Evolutionary conservation across 2,888 invertebrate genomes (phyloP).

Genomic region (Papilio protenor): DNA sequence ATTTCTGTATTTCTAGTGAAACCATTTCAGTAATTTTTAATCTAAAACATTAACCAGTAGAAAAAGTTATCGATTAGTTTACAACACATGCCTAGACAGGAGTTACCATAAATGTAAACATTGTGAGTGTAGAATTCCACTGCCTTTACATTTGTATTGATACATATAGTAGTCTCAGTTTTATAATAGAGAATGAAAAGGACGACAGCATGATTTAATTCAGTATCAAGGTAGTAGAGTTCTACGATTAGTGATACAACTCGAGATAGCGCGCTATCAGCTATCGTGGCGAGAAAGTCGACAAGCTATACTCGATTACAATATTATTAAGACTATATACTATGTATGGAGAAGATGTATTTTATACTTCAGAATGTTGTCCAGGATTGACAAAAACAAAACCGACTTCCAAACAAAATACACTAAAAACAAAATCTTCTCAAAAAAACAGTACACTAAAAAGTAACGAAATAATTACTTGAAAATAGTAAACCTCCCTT

Average conservation of each 20-base stretch:
- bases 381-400: neutral
- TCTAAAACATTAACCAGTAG: neutral
- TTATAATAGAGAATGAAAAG: neutral
- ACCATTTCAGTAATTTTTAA: neutral
- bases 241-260: slow-evolving; percentile 1
- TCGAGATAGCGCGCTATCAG: slow-evolving; percentile 21
- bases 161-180: neutral
- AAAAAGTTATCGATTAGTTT: slow-evolving; percentile 7
- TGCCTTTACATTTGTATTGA: too few relatives aligned
- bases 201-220: neutral
- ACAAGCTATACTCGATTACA: slow-evolving; percentile 22
- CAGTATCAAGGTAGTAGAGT: neutral
- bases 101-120: neutral
- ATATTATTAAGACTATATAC: neutral
- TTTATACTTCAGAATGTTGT: neutral
- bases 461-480: too few relatives aligned
- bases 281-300: slow-evolving; percentile 11
- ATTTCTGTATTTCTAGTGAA: neutral
- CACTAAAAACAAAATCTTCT: too few relatives aligned
- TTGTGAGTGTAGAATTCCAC: too few relatives aligned
- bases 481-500: too few relatives aligned
- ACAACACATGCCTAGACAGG: neutral
- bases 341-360: neutral
- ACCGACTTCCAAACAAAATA: too few relatives aligned
- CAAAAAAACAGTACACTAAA: too few relatives aligned